Evolutionary conservation across 2,888 invertebrate species (phyloP).

Genomic region (Archaeoteleia sp.): DNA sequence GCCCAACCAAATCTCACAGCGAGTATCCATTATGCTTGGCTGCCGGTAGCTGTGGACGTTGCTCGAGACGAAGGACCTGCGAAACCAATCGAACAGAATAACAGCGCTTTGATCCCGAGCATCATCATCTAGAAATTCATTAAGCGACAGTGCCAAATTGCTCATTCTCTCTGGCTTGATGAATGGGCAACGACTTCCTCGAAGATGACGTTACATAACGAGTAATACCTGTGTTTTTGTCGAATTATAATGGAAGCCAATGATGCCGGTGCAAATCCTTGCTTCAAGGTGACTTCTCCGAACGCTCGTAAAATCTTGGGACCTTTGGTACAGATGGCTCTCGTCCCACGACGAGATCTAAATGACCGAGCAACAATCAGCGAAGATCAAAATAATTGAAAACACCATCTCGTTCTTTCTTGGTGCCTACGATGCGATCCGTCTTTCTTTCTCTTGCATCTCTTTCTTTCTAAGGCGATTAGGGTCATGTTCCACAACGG

Average conservation of each 20-base stretch:
- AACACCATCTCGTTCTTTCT: slow-evolving; percentile 22
- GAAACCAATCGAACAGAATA: slow-evolving; percentile 15
- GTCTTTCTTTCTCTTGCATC: slow-evolving; percentile 23
- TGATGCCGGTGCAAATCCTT: slow-evolving; percentile 1
- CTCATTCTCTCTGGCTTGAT: slow-evolving; percentile 15
- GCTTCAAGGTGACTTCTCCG: slow-evolving; percentile 31
- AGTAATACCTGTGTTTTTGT: slow-evolving; percentile 15
- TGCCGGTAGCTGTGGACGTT: slow-evolving; percentile 33
- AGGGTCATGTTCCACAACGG: slow-evolving; percentile 70
- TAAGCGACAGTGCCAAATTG: slow-evolving; percentile 16
- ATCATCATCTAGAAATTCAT: no score
- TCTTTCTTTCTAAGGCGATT: slow-evolving; percentile 64
- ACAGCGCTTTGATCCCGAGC: no score
- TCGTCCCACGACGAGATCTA: slow-evolving; percentile 4
- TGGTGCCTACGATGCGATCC: slow-evolving; percentile 18
- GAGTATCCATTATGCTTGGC: slow-evolving; percentile 45
- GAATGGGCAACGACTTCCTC: slow-evolving; percentile 14
- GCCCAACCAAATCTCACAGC: slow-evolving; percentile 25
- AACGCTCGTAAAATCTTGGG: slow-evolving; percentile 23
- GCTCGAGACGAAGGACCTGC: slow-evolving; percentile 5
- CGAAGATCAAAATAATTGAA: slow-evolving; percentile 49
- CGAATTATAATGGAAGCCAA: slow-evolving; percentile 21
- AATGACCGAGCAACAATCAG: slow-evolving; percentile 46
- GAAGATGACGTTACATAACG: slow-evolving; percentile 28
- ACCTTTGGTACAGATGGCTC: neutral